Conservation (phyloP, 64 coral and sea anemone genomes). For the Actinia tenebrosa region DNA sequence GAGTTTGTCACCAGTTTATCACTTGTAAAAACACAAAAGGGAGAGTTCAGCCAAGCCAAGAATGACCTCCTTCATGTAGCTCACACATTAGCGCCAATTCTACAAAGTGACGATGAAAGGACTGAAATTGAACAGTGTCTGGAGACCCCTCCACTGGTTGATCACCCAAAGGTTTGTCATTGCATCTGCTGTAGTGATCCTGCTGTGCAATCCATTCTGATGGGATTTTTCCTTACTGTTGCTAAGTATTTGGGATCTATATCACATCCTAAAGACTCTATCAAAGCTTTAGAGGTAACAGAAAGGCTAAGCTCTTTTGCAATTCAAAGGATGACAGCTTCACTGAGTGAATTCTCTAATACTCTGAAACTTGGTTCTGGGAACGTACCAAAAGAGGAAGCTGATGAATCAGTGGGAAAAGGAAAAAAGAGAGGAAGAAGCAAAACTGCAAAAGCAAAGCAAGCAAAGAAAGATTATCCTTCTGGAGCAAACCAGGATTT, state of each 20-base stretch:
- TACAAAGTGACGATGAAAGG: background rate
- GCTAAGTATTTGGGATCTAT: constrained; percentile 45
- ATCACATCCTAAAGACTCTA: constrained; percentile 23
- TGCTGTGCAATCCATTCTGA: constrained; percentile 46
- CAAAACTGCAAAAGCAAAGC: constrained; percentile 21
- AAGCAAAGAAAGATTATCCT: background rate
- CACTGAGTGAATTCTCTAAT: constrained; percentile 40
- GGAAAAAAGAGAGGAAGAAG: constrained; percentile 34
- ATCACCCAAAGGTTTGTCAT: constrained; percentile 48
- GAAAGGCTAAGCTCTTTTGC: constrained; percentile 48
- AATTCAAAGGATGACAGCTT: background rate
- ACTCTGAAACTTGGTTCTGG: constrained; percentile 24
- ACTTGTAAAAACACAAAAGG: constrained; percentile 55
- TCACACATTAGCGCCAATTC: constrained; percentile 46
- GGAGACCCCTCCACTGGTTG: constrained; percentile 33
- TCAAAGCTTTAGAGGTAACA: constrained; percentile 13
- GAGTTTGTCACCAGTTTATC: constrained; percentile 58
- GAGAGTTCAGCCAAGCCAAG: constrained; percentile 39
- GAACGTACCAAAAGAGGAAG: background rate
- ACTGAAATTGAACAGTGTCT: background rate
- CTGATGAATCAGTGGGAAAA: background rate
- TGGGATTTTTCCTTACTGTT: constrained; percentile 26
- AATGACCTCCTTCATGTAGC: constrained; percentile 39
- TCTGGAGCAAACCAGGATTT: background rate
- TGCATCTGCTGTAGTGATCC: constrained; percentile 66